Base-by-base conservation (phyloP, 2,113 vertebrate genomes). In the Myotis brandtii region DNA sequence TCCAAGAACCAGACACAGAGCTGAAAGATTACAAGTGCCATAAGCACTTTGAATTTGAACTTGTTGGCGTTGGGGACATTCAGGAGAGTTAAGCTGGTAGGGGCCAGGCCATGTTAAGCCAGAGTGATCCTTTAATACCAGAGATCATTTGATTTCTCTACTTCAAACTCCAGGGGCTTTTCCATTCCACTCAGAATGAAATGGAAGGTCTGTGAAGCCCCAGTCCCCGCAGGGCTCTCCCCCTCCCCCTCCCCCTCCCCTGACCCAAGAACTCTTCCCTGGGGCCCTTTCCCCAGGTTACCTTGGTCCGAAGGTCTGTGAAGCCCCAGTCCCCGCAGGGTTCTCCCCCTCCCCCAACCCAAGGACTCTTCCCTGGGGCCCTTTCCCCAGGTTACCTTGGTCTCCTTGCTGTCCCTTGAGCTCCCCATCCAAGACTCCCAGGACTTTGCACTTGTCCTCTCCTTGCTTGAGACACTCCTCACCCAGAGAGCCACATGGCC, bases 1-100 rank as follows among this genome's bases (percentile, higher is more conserved):
- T 64, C 69, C 13, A 6, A 34, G 83, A 32, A 16, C 46, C 23
- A 6, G 20, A 21, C 9, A 5, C 1, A 1, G 64, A 62, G 10
- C 59, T 54, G 0, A 13, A 62, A 23, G 3, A 16, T 34, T 16
- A 20, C 4, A 9, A 0, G 50, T 43, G 4, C 0, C 2, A 1
- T 2, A 1, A 30, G 50, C 66, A 21, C 77, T 77, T 82, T 91
- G 86, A 64, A 46, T 48, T n/a, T 77, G 76, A 56, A 37, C 70
- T 69, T 32, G n/a, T 32, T 0, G 64, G 70, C 23, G 0, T 43
- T 40, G 17, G 34, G 76, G 54, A 12, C 4, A 1, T 13, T 27
- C 14, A 25, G 40, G 32, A 40, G 32, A 75, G 54, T 46, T 8
- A 75, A 48, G n/a, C 37, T 40, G 13, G 9, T 10, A 17, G 77